Conservation (phyloP, 2,888 invertebrate genomes). For the Cataglyphis livida region DNA sequence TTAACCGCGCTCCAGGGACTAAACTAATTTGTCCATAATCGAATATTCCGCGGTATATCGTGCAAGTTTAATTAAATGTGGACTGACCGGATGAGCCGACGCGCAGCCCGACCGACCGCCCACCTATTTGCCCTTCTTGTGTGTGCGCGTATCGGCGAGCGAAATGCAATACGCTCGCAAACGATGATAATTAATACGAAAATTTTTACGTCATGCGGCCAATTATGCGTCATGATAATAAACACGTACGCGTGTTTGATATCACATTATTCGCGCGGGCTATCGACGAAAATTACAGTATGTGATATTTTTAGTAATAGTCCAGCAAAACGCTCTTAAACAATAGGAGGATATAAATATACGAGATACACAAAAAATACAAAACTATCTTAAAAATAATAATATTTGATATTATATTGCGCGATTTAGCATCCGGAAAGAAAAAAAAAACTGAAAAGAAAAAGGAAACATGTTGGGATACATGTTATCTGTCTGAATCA, state of each 20-base stretch:
- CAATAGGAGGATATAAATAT: conserved; percentile 4
- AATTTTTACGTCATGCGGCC: conserved; percentile 59
- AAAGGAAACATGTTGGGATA: not conserved
- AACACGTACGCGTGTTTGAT: conserved; percentile 45
- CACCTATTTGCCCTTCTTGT: conserved; percentile 59
- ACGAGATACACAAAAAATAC: not conserved
- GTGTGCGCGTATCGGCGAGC: conserved; percentile 40
- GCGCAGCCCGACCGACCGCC: conserved; percentile 34
- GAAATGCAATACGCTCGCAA: conserved; percentile 62
- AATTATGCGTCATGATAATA: conserved; percentile 61
- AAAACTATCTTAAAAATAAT: conserved; percentile 5
- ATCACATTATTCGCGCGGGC: conserved; percentile 52
- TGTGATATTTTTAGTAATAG: conserved; percentile 29
- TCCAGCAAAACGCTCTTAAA: not conserved
- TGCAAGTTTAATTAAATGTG: conserved; percentile 78
- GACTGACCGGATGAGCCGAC: conserved; percentile 72
- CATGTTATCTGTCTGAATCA: not conserved
- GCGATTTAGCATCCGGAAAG: not conserved
- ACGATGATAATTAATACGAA: conserved; percentile 70
- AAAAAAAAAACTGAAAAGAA: not conserved
- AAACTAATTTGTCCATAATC: conserved; percentile 78
- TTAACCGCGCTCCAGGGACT: conserved; percentile 75
- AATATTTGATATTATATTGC: not conserved
- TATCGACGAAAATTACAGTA: conserved; percentile 38
- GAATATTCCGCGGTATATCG: conserved; percentile 77